Base-by-base conservation (phyloP, 2,888 invertebrate species). In the Drosophila eohydei region DNA sequence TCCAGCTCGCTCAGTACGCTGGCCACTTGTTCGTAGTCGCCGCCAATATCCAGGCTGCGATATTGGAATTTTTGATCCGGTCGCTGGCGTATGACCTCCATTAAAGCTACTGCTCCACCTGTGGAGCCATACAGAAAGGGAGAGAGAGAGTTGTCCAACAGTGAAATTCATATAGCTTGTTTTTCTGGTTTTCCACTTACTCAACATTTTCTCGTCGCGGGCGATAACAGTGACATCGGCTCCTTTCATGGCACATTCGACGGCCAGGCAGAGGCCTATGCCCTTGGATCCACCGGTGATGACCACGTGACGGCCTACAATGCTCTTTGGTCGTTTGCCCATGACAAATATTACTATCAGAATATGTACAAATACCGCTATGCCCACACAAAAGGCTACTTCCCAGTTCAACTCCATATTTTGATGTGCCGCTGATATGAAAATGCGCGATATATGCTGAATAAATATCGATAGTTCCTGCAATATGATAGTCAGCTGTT, bases 251-350 rank as follows among this genome's bases (percentile, higher is more conserved):
- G 96, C 96, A 11, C 96, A 97, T 89, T 96, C 94, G 32, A 95
- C 93, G 0, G 98, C 98, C 14, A 97, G 92, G 66, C 96, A 95
- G 92, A 97, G 96, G 0, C 99, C 99, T 83, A 99, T 99, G 8
- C 99, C 99, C 93, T 97, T 98, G 0, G 98, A 98, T 12, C 98
- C 99, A 48, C 99, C 99, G 34, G 98, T 98, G 50, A 99, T 94
- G 28, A 96, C 94, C 36, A 96, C 95, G 93, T 96, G 95, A 86
- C 94, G 94, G 7, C 93, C 93, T 48, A 93, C 81, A 44, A 92
- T 88, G 55, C 80, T 83, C 69, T 81, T 92, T 26, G 82, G 50
- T n/a, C 79, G 75, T 57, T 91, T 92, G 38, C 83, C 78, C 71
- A 87, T 91, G 28, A 92, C 91, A 64, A 92, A 92, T 4, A 88